Evolutionary conservation across 1,140 invertebrate species (phyloP).

Genomic region (Habropoda laboriosa): DNA sequence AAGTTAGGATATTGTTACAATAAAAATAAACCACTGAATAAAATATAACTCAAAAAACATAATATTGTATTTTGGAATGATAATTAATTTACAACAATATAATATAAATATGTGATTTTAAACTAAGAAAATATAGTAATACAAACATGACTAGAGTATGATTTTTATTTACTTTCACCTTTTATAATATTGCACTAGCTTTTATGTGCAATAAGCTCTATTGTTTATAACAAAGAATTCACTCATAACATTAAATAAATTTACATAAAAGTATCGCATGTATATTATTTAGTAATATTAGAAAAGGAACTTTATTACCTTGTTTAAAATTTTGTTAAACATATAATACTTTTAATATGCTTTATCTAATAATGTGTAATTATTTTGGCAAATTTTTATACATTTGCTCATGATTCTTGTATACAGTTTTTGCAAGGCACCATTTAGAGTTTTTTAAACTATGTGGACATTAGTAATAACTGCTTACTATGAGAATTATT

Average conservation of each 20-base stretch:
- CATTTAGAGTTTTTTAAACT: constrained; percentile 47
- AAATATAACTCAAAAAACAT: background rate
- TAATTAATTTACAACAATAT: constrained; percentile 9
- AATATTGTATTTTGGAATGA: constrained; percentile 1
- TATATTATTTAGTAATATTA: constrained; percentile 2
- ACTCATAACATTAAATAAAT: constrained; percentile 13
- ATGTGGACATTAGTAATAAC: constrained; percentile 42
- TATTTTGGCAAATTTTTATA: constrained; percentile 31
- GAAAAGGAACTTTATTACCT: constrained; percentile 33
- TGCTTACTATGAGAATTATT: constrained; percentile 7
- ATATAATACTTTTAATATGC: constrained; percentile 20
- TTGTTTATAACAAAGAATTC: constrained; percentile 15
- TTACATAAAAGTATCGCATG: constrained; percentile 16
- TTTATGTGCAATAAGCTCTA: constrained; percentile 31
- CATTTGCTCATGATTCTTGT: constrained; percentile 28
- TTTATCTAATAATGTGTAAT: constrained; percentile 17
- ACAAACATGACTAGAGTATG: constrained; percentile 36
- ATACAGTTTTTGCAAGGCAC: constrained; percentile 55
- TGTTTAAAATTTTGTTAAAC: constrained; percentile 30
- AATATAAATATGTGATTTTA: background rate
- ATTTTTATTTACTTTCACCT: constrained; percentile 22
- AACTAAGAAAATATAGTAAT: constrained; percentile 25
- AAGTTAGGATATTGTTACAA: background rate
- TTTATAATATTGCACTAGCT: constrained; percentile 13
- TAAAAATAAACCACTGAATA: background rate